phyloP scores from a whole-genome alignment of 2,113 vertebrate genomes.

The Anarhynchus alexandrinus region DNA sequence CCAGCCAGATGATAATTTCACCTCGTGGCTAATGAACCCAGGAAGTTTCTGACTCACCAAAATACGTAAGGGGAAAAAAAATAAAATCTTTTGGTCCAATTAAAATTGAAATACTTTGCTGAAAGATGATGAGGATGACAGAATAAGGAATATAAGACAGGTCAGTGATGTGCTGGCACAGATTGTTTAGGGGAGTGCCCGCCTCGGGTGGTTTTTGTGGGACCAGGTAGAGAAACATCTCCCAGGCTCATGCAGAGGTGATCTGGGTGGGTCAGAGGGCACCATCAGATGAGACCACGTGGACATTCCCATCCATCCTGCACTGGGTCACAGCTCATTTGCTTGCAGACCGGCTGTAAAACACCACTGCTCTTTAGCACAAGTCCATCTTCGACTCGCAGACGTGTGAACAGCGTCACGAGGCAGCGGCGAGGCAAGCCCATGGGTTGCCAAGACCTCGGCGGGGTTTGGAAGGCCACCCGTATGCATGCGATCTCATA shows the following conservation, averaged over 20 bases:
- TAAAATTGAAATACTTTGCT: background rate
- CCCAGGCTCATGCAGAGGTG: background rate
- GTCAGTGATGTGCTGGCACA: background rate
- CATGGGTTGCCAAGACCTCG: background rate
- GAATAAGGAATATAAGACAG: background rate
- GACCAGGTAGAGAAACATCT: background rate
- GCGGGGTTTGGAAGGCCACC: background rate
- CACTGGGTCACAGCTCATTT: background rate
- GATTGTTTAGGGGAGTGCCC: background rate
- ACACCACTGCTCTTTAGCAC: fast-evolving
- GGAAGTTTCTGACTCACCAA: background rate
- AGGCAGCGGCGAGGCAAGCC: background rate
- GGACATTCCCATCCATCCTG: background rate
- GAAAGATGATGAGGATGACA: background rate
- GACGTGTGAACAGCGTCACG: fast-evolving
- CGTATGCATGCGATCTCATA: background rate
- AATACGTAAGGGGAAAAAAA: background rate
- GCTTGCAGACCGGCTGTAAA: fast-evolving
- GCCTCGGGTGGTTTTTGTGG: background rate
- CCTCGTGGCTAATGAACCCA: background rate
- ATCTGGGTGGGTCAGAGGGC: background rate
- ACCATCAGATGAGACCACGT: fast-evolving
- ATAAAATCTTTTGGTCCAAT: background rate
- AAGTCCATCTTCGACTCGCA: fast-evolving
- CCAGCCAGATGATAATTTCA: background rate